phyloP scores from a whole-genome alignment of 2,797 vertebrate genomes.

The Tokudaia tokunoshimensis region DNA sequence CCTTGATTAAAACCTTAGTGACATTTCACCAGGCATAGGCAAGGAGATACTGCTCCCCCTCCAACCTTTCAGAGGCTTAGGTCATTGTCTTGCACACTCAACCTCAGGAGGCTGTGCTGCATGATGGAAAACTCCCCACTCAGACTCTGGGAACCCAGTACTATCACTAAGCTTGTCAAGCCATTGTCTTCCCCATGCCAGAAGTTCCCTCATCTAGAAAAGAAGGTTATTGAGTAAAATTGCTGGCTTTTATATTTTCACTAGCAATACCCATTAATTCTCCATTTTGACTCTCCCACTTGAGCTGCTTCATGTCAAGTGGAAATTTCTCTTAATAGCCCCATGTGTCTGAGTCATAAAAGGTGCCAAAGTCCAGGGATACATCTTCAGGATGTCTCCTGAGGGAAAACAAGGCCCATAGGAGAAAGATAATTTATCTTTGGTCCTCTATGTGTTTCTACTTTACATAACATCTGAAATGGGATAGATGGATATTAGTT shows the following conservation, averaged over 20 bases:
- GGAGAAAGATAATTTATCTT: neutral
- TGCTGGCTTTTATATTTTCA: constrained; percentile 1
- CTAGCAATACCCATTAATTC: neutral
- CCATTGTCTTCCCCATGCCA: neutral
- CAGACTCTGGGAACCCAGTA: neutral
- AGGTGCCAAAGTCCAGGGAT: constrained; percentile 28
- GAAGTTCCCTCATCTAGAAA: neutral
- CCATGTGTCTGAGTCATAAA: constrained; percentile 17
- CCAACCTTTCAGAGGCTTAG: neutral
- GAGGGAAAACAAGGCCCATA: neutral
- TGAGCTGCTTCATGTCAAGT: neutral
- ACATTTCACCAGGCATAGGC: neutral
- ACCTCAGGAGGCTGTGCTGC: neutral
- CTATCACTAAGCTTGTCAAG: neutral
- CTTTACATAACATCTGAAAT: neutral
- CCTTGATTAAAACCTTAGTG: constrained; percentile 39
- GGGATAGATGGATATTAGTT: neutral
- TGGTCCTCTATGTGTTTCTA: neutral
- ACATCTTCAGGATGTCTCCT: constrained; percentile 1
- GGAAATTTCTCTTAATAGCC: neutral
- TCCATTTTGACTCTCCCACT: neutral
- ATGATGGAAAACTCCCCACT: neutral
- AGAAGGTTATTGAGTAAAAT: neutral
- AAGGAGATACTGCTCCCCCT: neutral
- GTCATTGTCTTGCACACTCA: neutral